Base-by-base conservation (phyloP, 2,888 invertebrate genomes). In the Serrognathus titanus region DNA sequence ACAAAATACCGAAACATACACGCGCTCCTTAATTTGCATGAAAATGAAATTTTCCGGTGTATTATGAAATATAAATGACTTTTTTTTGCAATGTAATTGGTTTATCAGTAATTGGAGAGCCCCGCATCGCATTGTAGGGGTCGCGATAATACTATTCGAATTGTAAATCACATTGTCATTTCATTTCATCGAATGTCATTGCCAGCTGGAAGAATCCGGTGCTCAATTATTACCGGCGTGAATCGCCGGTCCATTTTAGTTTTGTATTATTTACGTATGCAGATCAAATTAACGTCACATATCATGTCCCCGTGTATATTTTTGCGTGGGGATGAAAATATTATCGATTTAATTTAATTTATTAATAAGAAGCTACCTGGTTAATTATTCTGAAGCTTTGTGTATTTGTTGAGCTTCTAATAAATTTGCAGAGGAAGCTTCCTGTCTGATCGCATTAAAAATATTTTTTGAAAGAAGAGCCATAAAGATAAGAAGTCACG, bases 81-180 rank as follows among this genome's bases (percentile, higher is more conserved):
- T 65, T 66, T n/a, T 66, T 65, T 61, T 57, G 60, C 55, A 58
- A 59, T 60, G 62, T 67, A 68, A 68, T 68, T 67, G 64, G 63
- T 68, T 68, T 66, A 66, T 66, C 64, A 60, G 68, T 68, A 68
- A 67, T 66, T 64, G 64, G 68, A 67, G 66, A 64, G 56, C 62
- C 63, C 62, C 63, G 40, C 41, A 35, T 12, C 50, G 20, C 37
- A 56, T 39, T 54, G 57, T 57, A 60, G 60, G 63, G 63, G 61
- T 53, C 47, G 65, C 60, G 66, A 68, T 68, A 68, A 68, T 66
- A 63, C 66, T 63, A 67, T 67, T 68, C 65, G 66, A 69, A 69
- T 69, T 69, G 69, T 69, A 69, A 69, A 69, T 69, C 69, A 69
- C 66, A 67, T 69, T 67, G 69, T 69, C 69, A 67, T 67, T 69